These are phyloP conservation scores for Eudyptes chrysolophus DNA, from an alignment of 2,113 vertebrate species.

Conservation along the genomic window DNA sequence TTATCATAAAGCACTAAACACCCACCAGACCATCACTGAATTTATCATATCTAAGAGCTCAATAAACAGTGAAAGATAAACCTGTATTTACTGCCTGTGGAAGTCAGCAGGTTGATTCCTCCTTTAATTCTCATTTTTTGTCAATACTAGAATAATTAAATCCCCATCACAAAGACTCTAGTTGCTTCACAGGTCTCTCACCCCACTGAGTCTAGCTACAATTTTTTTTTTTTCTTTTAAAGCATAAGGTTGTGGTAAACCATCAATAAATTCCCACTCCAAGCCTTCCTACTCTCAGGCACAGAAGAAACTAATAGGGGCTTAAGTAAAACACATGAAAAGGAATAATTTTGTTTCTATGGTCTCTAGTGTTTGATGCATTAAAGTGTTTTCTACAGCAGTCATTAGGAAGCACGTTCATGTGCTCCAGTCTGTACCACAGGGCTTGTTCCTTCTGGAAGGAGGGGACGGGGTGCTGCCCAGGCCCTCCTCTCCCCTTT, in stretches of 20 bases:
- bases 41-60: neutral
- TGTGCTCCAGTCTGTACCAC: fast-evolving
- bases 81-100: slow-evolving; percentile 4
- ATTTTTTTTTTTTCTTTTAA: neutral
- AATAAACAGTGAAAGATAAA: slow-evolving; percentile 33
- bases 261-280: neutral
- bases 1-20: slow-evolving; percentile 4
- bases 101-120: neutral
- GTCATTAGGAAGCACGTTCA: fast-evolving
- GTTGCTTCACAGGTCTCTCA: neutral
- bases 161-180: neutral
- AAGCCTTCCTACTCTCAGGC: neutral
- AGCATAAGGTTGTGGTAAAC: neutral
- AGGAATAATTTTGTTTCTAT: neutral
- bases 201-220: neutral
- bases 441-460: neutral
- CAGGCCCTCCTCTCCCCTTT: neutral
- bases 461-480: neutral
- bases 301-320: neutral
- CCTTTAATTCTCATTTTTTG: slow-evolving; percentile 35
- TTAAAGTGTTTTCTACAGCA: neutral
- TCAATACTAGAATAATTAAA: slow-evolving; percentile 36
- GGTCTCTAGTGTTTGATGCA: neutral
- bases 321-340: neutral
- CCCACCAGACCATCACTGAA: slow-evolving; percentile 1